Conservation (phyloP, 2,888 invertebrate species). For the Parthenolecanium corni region DNA sequence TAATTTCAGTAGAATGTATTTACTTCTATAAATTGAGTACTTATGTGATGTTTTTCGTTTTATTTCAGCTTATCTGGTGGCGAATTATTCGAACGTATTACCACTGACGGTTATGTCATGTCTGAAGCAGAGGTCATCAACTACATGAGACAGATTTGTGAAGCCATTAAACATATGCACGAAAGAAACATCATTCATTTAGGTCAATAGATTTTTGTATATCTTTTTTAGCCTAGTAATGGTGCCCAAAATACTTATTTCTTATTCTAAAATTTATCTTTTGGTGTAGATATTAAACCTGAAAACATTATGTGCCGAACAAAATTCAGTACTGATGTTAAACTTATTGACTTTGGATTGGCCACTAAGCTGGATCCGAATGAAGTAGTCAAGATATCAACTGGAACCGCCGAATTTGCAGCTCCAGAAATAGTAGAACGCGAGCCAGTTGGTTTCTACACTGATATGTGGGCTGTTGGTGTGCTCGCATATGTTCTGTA, state of each 20-base stretch:
- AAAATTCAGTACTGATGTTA: conserved; percentile 84
- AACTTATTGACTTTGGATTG: conserved; percentile 98
- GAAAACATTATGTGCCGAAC: conserved; percentile 99
- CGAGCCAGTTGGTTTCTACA: conserved; percentile 98
- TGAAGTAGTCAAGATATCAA: conserved; percentile 96
- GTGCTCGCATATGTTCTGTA: conserved; percentile 95
- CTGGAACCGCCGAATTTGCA: conserved; percentile 98
- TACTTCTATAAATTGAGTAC: too few relatives aligned
- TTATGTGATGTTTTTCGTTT: neutral
- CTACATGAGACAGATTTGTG: conserved; percentile 97
- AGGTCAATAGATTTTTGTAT: conserved; percentile 42
- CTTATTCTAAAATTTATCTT: conserved; percentile 24
- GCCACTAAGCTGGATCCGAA: conserved; percentile 97
- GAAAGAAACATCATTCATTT: conserved; percentile 98
- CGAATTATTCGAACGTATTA: conserved; percentile 96
- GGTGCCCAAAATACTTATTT: neutral
- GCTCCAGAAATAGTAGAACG: conserved; percentile 98
- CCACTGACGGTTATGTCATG: conserved; percentile 96
- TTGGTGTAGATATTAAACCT: conserved; percentile 72
- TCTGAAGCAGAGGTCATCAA: conserved; percentile 98
- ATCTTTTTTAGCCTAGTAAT: neutral
- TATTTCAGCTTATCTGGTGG: conserved; percentile 81
- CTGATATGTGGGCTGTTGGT: conserved; percentile 99
- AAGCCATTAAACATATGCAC: conserved; percentile 97
- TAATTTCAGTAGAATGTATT: too few relatives aligned